A percentile compares a stretch with the other conserved stretches of the same genome.
Conservation (phyloP, 2,888 invertebrate genomes). For the Phalera bucephala region DNA sequence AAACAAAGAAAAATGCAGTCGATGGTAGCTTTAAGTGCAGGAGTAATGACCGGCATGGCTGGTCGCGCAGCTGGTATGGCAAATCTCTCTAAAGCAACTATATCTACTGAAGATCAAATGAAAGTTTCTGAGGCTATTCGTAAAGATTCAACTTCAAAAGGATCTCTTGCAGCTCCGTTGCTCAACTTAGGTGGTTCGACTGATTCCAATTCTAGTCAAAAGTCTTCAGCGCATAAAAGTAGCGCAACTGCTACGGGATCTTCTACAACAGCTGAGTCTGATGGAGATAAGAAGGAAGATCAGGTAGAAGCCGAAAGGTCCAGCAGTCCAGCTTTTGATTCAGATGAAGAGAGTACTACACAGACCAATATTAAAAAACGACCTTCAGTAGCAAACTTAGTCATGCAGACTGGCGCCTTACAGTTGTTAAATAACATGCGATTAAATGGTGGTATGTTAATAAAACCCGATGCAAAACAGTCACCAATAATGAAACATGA, state of each 20-base stretch:
- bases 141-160: constrained; percentile 67
- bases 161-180: constrained; percentile 65
- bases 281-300: constrained; percentile 74
- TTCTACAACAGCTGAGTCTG: constrained; percentile 79
- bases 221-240: constrained; percentile 83
- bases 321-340: constrained; percentile 96
- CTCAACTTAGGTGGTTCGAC: constrained; percentile 73
- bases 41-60: constrained; percentile 95
- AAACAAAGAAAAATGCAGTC: constrained; percentile 98
- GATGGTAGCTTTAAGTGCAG: constrained; percentile 95
- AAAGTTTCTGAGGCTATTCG: constrained; percentile 71
- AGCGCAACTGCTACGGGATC: constrained; percentile 83
- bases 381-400: constrained; percentile 86
- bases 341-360: constrained; percentile 93
- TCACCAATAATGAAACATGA: constrained; percentile 61
- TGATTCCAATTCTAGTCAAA: constrained; percentile 85
- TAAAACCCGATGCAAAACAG: constrained; percentile 66
- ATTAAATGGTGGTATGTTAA: constrained; percentile 79
- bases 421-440: constrained; percentile 80
- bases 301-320: constrained; percentile 88
- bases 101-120: constrained; percentile 88
- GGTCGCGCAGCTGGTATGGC: constrained; percentile 94
- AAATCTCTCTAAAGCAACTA: constrained; percentile 89
- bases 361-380: constrained; percentile 83
- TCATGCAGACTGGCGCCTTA: constrained; percentile 85